phyloP scores from a whole-genome alignment of 2,888 invertebrate genomes.

The Molanna angustata region DNA sequence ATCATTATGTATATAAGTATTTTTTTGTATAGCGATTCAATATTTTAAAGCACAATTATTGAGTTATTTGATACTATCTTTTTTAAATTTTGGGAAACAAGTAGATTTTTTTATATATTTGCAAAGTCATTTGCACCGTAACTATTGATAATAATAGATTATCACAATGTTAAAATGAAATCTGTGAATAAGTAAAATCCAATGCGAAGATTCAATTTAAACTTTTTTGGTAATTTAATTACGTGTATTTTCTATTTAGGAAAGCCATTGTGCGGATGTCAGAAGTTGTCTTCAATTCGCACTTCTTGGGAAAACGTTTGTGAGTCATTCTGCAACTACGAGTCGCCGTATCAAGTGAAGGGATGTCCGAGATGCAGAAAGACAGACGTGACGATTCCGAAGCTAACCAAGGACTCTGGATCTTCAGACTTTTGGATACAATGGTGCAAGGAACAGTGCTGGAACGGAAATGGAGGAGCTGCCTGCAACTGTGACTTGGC shows the following conservation, averaged over 20 bases:
- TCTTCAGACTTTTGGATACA: constrained; percentile 55
- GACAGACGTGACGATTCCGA: constrained; percentile 11
- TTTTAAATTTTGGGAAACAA: too few relatives aligned
- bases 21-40: too few relatives aligned
- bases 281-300: constrained; percentile 20
- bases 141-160: too few relatives aligned
- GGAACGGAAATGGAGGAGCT: constrained; percentile 68
- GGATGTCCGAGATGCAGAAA: constrained; percentile 47
- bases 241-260: constrained; percentile 37
- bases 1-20: too few relatives aligned
- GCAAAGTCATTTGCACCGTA: too few relatives aligned
- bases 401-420: background rate
- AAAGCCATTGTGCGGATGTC: constrained; percentile 53
- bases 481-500: constrained; percentile 73
- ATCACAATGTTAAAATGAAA: too few relatives aligned
- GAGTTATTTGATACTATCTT: too few relatives aligned
- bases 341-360: constrained; percentile 43
- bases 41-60: too few relatives aligned
- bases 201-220: background rate
- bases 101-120: too few relatives aligned
- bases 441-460: constrained; percentile 65
- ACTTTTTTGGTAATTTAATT: constrained; percentile 1
- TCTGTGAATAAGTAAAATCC: too few relatives aligned
- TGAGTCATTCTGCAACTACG: constrained; percentile 49
- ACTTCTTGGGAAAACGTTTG: constrained; percentile 52